Conservation (phyloP, 2,888 invertebrate genomes). For the Epistrophella euchroma region DNA sequence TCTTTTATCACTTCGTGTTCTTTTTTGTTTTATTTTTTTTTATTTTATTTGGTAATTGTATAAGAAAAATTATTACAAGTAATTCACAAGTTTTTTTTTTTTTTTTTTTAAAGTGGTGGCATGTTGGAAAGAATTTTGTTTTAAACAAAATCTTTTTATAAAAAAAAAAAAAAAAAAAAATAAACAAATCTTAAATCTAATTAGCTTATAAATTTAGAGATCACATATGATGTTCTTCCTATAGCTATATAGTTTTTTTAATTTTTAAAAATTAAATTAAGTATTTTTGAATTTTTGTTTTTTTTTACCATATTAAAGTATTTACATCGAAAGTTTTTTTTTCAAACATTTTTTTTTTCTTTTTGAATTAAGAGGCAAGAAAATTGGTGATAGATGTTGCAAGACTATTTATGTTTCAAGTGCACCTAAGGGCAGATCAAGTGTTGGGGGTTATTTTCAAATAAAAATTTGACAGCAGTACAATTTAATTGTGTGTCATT, state of each 20-base stretch:
- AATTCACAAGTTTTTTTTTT: not conserved
- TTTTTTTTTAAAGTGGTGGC: slow-evolving; percentile 24
- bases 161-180: not conserved
- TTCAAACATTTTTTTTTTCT: slow-evolving; percentile 40
- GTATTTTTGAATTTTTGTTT: slow-evolving; percentile 57
- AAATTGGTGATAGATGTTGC: not conserved
- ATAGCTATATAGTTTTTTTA: slow-evolving; percentile 43
- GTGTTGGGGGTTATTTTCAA: too few relatives aligned
- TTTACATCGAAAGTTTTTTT: slow-evolving; percentile 64
- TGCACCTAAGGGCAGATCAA: too few relatives aligned
- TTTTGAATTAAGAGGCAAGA: not conserved
- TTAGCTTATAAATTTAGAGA: slow-evolving; percentile 77
- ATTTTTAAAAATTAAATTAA: slow-evolving; percentile 48
- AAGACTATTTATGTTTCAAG: not conserved
- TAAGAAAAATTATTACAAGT: slow-evolving; percentile 11
- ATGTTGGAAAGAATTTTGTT: slow-evolving; percentile 47
- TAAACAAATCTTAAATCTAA: slow-evolving; percentile 51
- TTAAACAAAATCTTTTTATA: slow-evolving; percentile 12
- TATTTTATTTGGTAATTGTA: slow-evolving; percentile 61
- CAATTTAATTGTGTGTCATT: too few relatives aligned
- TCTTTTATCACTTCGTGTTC: slow-evolving; percentile 72
- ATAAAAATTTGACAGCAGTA: too few relatives aligned
- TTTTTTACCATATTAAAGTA: slow-evolving; percentile 37
- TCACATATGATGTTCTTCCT: slow-evolving; percentile 77
- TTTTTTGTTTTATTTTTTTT: slow-evolving; percentile 34